Evolutionary conservation across 2,113 vertebrate species (phyloP).

Genomic region (Atlantisia rogersi): DNA sequence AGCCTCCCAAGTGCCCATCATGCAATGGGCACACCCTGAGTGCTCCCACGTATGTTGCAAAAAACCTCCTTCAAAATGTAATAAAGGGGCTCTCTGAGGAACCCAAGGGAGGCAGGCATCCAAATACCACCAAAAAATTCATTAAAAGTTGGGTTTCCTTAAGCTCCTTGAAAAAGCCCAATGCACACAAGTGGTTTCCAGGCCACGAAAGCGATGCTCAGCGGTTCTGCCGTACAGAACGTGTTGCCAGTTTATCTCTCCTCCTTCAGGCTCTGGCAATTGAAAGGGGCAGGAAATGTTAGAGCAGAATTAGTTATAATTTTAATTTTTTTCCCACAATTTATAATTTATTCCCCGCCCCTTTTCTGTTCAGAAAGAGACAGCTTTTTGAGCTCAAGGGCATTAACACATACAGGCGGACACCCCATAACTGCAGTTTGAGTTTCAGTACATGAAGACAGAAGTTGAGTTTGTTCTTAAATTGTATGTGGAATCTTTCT

Average conservation of each 20-base stretch:
- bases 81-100: not conserved
- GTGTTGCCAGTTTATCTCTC: not conserved
- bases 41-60: not conserved
- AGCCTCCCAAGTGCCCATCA: not conserved
- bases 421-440: not conserved
- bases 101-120: not conserved
- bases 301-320: not conserved
- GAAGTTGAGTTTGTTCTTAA: not conserved
- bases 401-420: not conserved
- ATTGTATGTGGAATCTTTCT: not conserved
- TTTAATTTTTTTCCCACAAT: not conserved
- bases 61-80: not conserved
- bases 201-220: not conserved
- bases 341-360: not conserved
- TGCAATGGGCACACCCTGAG: not conserved
- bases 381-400: not conserved
- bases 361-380: not conserved
- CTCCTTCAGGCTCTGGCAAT: not conserved
- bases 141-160: not conserved
- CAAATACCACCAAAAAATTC: not conserved
- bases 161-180: not conserved
- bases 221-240: not conserved
- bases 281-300: not conserved
- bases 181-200: not conserved
- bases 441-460: not conserved